Evolutionary conservation across 1,140 invertebrate species (phyloP).

Genomic region (Venustaconcha ellipsiformis): DNA sequence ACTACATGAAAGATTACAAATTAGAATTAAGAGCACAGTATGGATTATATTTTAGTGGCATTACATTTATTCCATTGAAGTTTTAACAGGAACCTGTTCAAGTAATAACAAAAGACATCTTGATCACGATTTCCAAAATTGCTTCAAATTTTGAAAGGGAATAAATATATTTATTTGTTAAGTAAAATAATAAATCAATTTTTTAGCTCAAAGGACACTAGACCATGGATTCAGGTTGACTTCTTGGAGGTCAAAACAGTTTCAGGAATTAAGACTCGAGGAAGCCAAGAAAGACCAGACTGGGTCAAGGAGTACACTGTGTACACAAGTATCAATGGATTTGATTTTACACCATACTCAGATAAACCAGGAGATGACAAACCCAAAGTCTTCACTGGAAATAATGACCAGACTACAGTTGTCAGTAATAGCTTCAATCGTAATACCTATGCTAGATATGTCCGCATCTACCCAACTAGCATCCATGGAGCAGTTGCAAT

Average conservation of each 20-base stretch:
- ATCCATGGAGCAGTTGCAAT: constrained; percentile 16
- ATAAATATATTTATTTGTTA: too few species aligned
- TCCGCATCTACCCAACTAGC: constrained; percentile 35
- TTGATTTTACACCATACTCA: constrained; percentile 37
- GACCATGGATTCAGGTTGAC: constrained; percentile 57
- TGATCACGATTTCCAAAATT: too few species aligned
- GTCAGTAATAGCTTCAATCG: constrained; percentile 33
- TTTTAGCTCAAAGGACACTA: constrained; percentile 8
- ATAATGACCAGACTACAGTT: constrained; percentile 30
- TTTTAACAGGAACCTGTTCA: too few species aligned
- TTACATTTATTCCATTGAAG: too few species aligned
- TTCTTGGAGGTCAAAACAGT: constrained; percentile 61
- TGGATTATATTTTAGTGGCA: too few species aligned
- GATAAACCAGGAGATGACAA: constrained; percentile 22
- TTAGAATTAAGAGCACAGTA: too few species aligned
- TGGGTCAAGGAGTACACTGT: constrained; percentile 63
- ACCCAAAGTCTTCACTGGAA: constrained; percentile 39
- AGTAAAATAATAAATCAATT: too few species aligned
- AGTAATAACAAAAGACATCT: too few species aligned
- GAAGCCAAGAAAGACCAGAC: constrained; percentile 36
- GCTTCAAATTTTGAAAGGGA: too few species aligned
- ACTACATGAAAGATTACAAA: too few species aligned
- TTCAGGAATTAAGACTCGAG: constrained; percentile 56
- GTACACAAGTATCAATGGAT: constrained; percentile 56
- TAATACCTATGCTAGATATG: constrained; percentile 39